A percentile compares a stretch with the other conserved stretches of the same genome.
These are phyloP conservation scores for Metridium senile DNA, from an alignment of 92 coral and sea anemone species.

Conservation along the genomic window DNA sequence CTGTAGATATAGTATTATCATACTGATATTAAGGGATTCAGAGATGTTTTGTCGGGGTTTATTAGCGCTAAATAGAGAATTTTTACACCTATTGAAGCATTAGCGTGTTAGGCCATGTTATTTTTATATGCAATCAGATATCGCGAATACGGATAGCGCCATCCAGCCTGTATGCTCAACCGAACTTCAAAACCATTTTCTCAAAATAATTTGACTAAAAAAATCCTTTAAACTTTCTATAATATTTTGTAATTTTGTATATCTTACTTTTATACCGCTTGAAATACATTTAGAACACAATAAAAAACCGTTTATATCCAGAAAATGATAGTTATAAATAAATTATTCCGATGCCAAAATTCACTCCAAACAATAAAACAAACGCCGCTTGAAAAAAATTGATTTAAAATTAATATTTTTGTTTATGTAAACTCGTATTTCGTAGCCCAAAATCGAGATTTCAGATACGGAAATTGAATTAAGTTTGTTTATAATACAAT, in stretches of 20 bases:
- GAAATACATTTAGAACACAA: not conserved
- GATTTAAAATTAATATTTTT: not conserved
- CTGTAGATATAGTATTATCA: not conserved
- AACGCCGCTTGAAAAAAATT: not conserved
- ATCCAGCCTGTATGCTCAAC: not conserved
- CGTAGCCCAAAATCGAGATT: not conserved
- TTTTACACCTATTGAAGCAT: not conserved
- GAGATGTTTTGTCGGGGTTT: not conserved
- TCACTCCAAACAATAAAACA: constrained; percentile 15
- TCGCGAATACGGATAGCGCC: not conserved
- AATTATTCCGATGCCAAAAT: constrained; percentile 28
- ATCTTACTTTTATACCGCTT: not conserved
- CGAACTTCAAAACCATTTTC: too few species aligned
- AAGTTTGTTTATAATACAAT: not conserved
- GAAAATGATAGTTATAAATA: constrained; percentile 25
- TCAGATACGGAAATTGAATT: not conserved
- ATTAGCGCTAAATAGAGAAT: not conserved
- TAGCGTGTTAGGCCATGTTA: not conserved
- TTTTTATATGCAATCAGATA: not conserved
- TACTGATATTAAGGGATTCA: not conserved
- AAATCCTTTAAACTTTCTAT: too few species aligned
- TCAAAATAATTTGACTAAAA: too few species aligned
- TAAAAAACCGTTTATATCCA: constrained; percentile 6
- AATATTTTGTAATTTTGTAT: too few species aligned
- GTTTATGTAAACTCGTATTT: not conserved